Percentiles rank a stretch among this genome's conserved stretches.
These are phyloP conservation scores for Micrasema minimum DNA, from an alignment of 1,140 invertebrate species.

Conservation along the genomic window DNA sequence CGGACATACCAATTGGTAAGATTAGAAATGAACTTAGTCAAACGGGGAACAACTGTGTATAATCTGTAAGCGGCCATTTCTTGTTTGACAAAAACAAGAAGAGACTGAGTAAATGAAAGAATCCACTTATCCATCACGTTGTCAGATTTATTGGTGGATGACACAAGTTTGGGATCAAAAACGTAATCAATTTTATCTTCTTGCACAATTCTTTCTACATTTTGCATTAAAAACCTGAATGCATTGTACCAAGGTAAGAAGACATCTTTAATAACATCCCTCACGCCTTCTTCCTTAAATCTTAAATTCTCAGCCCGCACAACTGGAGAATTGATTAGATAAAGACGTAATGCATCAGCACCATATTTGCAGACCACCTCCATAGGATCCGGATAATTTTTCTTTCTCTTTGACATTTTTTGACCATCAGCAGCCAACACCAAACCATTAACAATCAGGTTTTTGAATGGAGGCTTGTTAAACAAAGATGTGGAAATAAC, in stretches of 20 bases:
- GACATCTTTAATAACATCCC: conserved; percentile 96
- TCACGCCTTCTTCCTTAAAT: conserved; percentile 97
- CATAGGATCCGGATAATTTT: conserved; percentile 98
- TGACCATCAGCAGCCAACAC: conserved; percentile 96
- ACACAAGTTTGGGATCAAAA: conserved; percentile 70
- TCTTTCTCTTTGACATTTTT: conserved; percentile 99
- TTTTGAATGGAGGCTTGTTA: conserved; percentile 97
- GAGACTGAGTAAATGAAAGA: conserved; percentile 93
- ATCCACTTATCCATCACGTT: conserved; percentile 99
- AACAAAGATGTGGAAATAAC: conserved; percentile 97
- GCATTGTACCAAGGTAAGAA: conserved; percentile 99
- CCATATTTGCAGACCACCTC: conserved; percentile 94
- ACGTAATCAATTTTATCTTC: conserved; percentile 73
- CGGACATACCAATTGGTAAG: conserved; percentile 99
- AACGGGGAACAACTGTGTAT: conserved; percentile 93
- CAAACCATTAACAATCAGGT: conserved; percentile 95
- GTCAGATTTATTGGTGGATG: conserved; percentile 60
- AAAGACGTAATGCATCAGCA: conserved; percentile 95
- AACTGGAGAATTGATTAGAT: conserved; percentile 98
- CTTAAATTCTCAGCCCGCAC: conserved; percentile 95
- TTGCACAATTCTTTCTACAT: conserved; percentile 84
- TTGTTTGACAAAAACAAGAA: conserved; percentile 86
- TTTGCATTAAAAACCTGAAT: conserved; percentile 95
- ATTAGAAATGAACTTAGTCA: conserved; percentile 97
- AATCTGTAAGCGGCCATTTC: conserved; percentile 96